Evolutionary conservation across 2,888 invertebrate genomes (phyloP).

Genomic region (Acrocyrtus sp.): DNA sequence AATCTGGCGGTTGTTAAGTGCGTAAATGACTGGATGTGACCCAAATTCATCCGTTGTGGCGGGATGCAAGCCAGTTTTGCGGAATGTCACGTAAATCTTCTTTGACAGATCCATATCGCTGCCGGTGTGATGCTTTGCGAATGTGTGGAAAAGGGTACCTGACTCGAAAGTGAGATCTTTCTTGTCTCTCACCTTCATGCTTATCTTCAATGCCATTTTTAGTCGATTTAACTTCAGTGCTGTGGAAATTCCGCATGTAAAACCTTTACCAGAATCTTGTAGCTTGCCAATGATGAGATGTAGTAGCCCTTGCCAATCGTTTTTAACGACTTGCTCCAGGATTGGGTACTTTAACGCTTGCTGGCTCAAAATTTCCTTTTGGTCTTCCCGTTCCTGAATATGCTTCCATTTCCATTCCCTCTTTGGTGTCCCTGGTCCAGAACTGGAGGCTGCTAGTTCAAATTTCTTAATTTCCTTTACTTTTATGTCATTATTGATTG

Average conservation of each 20-base stretch:
- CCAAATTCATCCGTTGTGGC: conserved; percentile 65
- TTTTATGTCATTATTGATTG: conserved; percentile 43
- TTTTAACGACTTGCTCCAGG: conserved; percentile 65
- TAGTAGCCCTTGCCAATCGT: conserved; percentile 68
- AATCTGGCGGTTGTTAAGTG: conserved; percentile 66
- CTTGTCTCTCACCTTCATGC: conserved; percentile 64
- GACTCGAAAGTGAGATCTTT: conserved; percentile 62
- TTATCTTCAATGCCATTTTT: conserved; percentile 67
- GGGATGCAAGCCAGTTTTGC: conserved; percentile 66
- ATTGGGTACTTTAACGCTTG: conserved; percentile 48
- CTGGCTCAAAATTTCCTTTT: conserved; percentile 12
- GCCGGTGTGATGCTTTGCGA: conserved; percentile 64
- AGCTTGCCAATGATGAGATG: conserved; percentile 68
- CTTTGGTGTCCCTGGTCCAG: background rate
- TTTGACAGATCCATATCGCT: conserved; percentile 1
- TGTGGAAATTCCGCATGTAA: conserved; percentile 66
- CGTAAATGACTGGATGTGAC: conserved; percentile 67
- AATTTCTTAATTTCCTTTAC: conserved; percentile 15
- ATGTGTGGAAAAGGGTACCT: conserved; percentile 67
- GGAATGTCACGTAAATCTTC: conserved; percentile 62
- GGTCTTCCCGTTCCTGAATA: conserved; percentile 12
- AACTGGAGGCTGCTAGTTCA: conserved; percentile 5
- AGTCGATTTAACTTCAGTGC: conserved; percentile 67
- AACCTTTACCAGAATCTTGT: conserved; percentile 65
- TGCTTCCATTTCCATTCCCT: conserved; percentile 44